Evolutionary conservation across 1,140 invertebrate species (phyloP), one percentile per base, ranked within the genome.

Genomic region (Trissolcus basalis): DNA sequence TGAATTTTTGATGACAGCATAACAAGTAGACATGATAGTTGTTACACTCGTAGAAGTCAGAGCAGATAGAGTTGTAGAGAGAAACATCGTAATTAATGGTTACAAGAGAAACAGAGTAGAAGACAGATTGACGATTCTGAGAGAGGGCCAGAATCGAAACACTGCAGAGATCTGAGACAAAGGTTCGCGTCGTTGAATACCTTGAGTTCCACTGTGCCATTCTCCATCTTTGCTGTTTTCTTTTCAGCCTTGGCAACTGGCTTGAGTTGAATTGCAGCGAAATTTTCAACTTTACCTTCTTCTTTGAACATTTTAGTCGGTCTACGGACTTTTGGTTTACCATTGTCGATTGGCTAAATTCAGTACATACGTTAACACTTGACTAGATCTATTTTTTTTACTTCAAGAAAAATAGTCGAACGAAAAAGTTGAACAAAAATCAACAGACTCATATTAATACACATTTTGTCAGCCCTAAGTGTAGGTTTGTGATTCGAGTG

Each of bases 261-360:
- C 84, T 92, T 92, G 71, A 92, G 89, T 85, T 92, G 90, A 68
- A 92, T 86, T 51, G 80, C 83, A 81, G 91, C 81, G 84, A 92
- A 92, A 80, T 77, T 87, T 80, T 91, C 91, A 81, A 89, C 83
- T 77, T 91, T 89, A 80, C 89, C 86, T 80, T 90, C 89, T 63
- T 78, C 49, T 53, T 54, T 59, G 65, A 67, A 67, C 44, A 78
- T 82, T 87, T 90, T 91, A 44, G 89, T 89, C 75, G 90, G 83
- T 81, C 89, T 91, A 81, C 85, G 83, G 71, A 87, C 86, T 82
- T 88, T 90, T 39, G 67, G 72, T 32, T 77, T 77, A 68, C 75
- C 75, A 4, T 54, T n/a, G 33, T 48, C 11, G 33, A 19, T 54
- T 9, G 63, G 56, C 77, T 75, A 63, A 64, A 61, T 74, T 0